Evolutionary conservation across 2,888 invertebrate genomes (phyloP).

Genomic region (Gonocerus acuteangulatus): DNA sequence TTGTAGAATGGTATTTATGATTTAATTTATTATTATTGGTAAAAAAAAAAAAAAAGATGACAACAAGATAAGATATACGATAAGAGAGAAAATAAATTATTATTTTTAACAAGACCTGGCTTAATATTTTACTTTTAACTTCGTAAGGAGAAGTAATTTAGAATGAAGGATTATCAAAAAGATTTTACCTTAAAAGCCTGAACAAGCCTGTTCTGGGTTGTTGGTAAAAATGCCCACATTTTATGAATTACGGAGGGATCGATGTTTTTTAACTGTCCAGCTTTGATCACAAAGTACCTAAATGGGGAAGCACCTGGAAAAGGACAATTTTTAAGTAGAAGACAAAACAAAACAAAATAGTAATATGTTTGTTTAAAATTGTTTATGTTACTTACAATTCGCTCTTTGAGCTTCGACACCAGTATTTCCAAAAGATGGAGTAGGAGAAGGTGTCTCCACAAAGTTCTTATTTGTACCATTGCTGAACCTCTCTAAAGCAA

Average conservation of each 20-base stretch:
- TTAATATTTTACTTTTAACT: no score
- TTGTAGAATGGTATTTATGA: no score
- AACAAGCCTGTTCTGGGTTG: constrained; percentile 55
- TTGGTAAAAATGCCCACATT: constrained; percentile 54
- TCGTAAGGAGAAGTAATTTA: not conserved
- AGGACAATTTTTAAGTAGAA: not conserved
- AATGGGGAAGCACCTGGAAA: constrained; percentile 26
- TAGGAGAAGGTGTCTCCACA: constrained; percentile 23
- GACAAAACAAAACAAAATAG: not conserved
- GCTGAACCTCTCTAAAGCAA: constrained; percentile 5
- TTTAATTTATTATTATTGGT: no score
- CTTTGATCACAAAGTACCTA: constrained; percentile 55
- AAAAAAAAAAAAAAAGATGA: no score
- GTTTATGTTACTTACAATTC: constrained; percentile 26
- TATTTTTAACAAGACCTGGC: no score
- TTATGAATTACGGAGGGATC: constrained; percentile 51
- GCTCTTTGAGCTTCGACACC: constrained; percentile 28
- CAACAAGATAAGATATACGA: no score
- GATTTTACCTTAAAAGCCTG: constrained; percentile 50
- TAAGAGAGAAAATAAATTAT: no score
- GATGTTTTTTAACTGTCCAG: constrained; percentile 50
- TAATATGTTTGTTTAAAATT: not conserved
- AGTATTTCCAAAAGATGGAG: not conserved
- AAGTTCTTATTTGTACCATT: constrained; percentile 26
- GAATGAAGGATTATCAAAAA: not conserved